Percentiles rank a stretch among this genome's conserved stretches.
These are phyloP conservation scores for Barypeithes pellucidus DNA, from an alignment of 2,888 invertebrate genomes.

Conservation along the genomic window DNA sequence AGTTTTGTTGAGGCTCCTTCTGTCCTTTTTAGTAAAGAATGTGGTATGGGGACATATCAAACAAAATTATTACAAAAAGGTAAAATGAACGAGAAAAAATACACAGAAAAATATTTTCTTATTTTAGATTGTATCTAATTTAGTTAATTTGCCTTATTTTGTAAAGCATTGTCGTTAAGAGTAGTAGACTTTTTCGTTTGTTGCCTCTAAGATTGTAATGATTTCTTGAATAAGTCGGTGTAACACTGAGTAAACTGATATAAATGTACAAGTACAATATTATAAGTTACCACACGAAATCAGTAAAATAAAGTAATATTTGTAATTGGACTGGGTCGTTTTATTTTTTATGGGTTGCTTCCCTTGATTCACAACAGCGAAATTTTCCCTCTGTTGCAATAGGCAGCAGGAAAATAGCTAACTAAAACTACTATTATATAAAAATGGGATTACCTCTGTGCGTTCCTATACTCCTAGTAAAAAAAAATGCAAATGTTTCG, in stretches of 20 bases:
- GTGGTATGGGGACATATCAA: constrained; percentile 40
- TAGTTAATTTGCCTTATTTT: constrained; percentile 45
- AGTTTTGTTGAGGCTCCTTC: not conserved
- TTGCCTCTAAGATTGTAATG: constrained; percentile 49
- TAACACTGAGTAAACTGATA: constrained; percentile 63
- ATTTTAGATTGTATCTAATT: constrained; percentile 34
- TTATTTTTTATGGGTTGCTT: not conserved
- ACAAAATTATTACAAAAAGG: constrained; percentile 30
- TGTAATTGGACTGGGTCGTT: constrained; percentile 59
- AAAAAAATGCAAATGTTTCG: too few species aligned
- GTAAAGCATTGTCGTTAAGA: constrained; percentile 17
- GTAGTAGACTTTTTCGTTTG: constrained; percentile 25
- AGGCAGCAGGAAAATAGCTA: too few species aligned
- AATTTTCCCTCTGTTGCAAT: too few species aligned
- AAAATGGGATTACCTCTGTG: too few species aligned
- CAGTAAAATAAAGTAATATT: constrained; percentile 65
- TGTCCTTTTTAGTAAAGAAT: constrained; percentile 21
- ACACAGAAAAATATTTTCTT: constrained; percentile 34
- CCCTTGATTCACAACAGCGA: too few species aligned
- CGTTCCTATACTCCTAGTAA: too few species aligned
- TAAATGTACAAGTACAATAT: constrained; percentile 65
- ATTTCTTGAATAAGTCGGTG: constrained; percentile 55
- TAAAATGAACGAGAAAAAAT: constrained; percentile 14
- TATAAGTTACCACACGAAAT: constrained; percentile 65
- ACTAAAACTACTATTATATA: too few species aligned